These are phyloP conservation scores for Netelia melanura DNA, from an alignment of 2,888 invertebrate genomes.

Conservation along the genomic window DNA sequence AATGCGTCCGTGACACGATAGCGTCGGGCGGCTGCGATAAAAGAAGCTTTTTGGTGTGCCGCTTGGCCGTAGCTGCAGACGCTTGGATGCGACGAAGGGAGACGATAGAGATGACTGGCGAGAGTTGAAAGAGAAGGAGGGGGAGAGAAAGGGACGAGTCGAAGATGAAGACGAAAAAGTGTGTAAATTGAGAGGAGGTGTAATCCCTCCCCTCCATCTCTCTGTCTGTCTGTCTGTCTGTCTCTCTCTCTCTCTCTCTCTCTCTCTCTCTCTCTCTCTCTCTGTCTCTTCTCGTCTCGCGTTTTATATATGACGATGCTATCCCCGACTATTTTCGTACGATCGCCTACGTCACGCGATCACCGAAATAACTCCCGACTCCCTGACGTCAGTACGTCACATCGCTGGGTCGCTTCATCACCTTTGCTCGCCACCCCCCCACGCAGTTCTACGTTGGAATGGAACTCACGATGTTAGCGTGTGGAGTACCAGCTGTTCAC, in stretches of 20 bases:
- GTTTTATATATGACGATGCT: conserved; percentile 43
- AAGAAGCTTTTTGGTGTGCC: conserved; percentile 36
- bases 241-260: conserved; percentile 3
- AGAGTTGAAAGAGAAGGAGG: conserved; percentile 27
- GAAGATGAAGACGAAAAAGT: conserved; percentile 24
- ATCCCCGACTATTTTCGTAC: conserved; percentile 65
- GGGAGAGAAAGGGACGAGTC: conserved; percentile 5
- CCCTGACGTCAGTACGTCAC: conserved; percentile 65
- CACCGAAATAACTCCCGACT: conserved; percentile 66
- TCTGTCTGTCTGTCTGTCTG: conserved; percentile 23
- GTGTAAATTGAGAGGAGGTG: conserved; percentile 21
- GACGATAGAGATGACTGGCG: conserved; percentile 24
- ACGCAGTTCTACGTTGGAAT: background rate
- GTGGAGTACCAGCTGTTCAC: conserved; percentile 69
- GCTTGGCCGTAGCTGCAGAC: conserved; percentile 50
- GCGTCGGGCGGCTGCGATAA: conserved; percentile 40
- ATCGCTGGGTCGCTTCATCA: conserved; percentile 35
- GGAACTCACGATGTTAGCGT: conserved; percentile 26
- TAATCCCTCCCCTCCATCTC: conserved; percentile 16
- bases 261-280: conserved; percentile 18
- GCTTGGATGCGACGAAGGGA: conserved; percentile 38
- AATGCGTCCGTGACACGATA: conserved; percentile 62
- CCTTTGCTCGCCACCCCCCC: conserved; percentile 9
- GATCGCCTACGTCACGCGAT: conserved; percentile 66
- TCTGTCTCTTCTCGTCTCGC: conserved; percentile 25